Base-by-base conservation (phyloP, 2,797 vertebrate species). In the Poeciliopsis gracilis region DNA sequence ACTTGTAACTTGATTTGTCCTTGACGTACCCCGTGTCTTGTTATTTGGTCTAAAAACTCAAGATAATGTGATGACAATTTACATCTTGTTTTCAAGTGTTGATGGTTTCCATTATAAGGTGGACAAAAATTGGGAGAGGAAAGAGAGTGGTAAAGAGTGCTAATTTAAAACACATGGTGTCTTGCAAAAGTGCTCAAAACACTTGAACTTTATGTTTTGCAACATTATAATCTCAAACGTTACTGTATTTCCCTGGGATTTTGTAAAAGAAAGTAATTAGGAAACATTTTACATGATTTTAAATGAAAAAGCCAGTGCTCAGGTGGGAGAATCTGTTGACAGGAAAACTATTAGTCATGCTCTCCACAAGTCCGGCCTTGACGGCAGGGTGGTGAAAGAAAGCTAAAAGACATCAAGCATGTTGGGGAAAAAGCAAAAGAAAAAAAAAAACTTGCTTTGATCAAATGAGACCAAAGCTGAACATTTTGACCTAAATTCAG, bases 101-200 rank as follows among this genome's bases (percentile, higher is more conserved):
- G 5, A 28, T 15, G 41, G 28, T 45, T 45, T 28, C 67, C 1
- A 70, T 2, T 13, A 28, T 90, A 77, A 83, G 81, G 81, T 78
- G 84, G 77, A 89, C 75, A 77, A 79, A 94, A 93, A 87, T 91
- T 81, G 91, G 80, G 80, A 36, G 91, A 91, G 91, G 91, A 93
- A 91, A 77, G 82, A 77, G 83, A 84, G 89, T 94, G 94, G 94
- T 94, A 91, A 87, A 28, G 78, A 84, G 76, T 25, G 74, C 71
- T 81, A 83, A 85, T 77, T 80, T 86, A 87, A 88, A 89, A 86
- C 84, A 86, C 75, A 87, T 81, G 78, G 43, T 28, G 25, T 36
- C 43, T 45, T 43, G 66, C 23, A 43, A 69, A 69, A 69, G 36
- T 69, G n/a, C 11, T 69, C 41, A 69, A 13, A 69, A 43, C 38